Evolutionary conservation across 2,113 vertebrate species (phyloP), one percentile per base, ranked within the genome.

Genomic region (Elgaria multicarinata): DNA sequence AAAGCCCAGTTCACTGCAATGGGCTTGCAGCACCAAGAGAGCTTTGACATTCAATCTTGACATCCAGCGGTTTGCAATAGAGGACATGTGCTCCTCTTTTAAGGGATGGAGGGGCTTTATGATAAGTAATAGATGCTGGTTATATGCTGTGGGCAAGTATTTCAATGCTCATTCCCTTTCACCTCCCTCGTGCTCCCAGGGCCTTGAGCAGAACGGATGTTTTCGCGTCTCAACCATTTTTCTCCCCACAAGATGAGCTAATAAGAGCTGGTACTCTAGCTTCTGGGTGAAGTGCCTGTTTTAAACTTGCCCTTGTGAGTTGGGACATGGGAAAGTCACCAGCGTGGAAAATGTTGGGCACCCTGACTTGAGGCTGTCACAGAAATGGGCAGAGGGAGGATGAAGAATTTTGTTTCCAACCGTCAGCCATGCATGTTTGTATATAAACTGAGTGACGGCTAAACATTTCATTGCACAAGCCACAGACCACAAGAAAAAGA

Each of bases 231-330:
- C 81, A 74, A 83, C 33, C 16, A 44, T 75, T 58, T 46, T 36
- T 33, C 36, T 28, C 39, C n/a, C 64, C 13, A 64, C 58, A 39
- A 66, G 44, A 83, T 78, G 88, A 85, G 46, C 82, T 69, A 85
- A 89, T n/a, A 46, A 53, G 74, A 71, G 81, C 22, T 55, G 81
- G 81, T 85, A 46, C 36, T 89, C 75, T 83, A 46, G 71, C 87
- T 89, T 66, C 88, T 78, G 74, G 72, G 82, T 53, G 33, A 84
- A 55, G 71, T 18, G 74, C 24, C 62, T 44, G 74, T 55, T 55
- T 85, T 42, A 50, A 74, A 75, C 36, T 74, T 58, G 55, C n/a
- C 33, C 39, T 74, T 62, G 39, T 75, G 79, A 89, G 53, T 55
- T 72, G 79, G 69, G 55, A 76, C 58, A 58, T 7, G n/a, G 42